Conservation (phyloP, 1,140 invertebrate genomes). For the Nebria ingens region DNA sequence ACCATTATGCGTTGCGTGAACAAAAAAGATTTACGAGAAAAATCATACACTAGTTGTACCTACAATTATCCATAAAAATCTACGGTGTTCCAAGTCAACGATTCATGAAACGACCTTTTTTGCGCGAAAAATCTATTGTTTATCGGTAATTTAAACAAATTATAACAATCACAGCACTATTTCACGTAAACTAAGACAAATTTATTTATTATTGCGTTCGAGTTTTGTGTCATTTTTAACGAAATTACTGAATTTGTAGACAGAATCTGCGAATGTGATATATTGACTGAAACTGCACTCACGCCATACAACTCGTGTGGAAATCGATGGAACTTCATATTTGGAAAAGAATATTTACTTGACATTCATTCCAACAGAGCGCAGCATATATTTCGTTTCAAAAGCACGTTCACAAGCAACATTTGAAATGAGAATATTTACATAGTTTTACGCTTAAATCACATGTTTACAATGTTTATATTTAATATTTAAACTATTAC, state of each 20-base stretch:
- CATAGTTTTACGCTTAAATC: too few species aligned
- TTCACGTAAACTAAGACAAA: not conserved
- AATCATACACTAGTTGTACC: not conserved
- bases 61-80: slow-evolving; percentile 1
- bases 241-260: not conserved
- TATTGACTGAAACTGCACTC: slow-evolving; percentile 27
- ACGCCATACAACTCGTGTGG: slow-evolving; percentile 14
- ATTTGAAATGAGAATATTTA: too few species aligned
- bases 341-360: too few species aligned
- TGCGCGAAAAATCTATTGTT: not conserved
- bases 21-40: not conserved
- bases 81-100: not conserved
- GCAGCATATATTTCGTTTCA: not conserved
- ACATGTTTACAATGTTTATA: too few species aligned
- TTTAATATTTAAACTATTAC: too few species aligned
- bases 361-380: not conserved
- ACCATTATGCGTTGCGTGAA: not conserved
- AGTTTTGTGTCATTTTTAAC: slow-evolving; percentile 2
- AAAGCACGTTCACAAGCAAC: not conserved
- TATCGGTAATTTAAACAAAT: not conserved
- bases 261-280: slow-evolving; percentile 21
- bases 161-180: not conserved
- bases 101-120: not conserved
- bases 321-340: not conserved
- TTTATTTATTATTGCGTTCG: not conserved